Evolutionary conservation across 2,888 invertebrate species (phyloP), one percentile per base, ranked within the genome.

Genomic region (Tipula vernalis): DNA sequence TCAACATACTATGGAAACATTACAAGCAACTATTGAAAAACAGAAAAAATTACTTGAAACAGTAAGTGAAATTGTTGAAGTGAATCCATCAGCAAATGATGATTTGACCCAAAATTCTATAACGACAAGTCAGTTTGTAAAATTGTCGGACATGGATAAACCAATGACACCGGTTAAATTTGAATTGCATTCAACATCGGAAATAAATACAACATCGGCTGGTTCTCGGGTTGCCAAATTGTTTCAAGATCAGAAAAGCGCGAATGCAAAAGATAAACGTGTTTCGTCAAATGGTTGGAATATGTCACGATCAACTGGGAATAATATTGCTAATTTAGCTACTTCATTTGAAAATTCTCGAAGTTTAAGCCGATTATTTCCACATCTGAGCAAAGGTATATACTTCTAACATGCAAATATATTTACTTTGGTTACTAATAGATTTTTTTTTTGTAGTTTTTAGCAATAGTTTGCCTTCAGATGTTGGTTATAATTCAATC

Each of bases 91-190:
- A 18, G 12, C 10, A 18, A 71, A 12, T 71, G 71, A 28, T 28
- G 71, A 71, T 71, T 86, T 88, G 5, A 86, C 92, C 88, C 57
- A 86, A 28, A 18, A 83, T 10, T 44, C 87, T 28, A 86, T 87
- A 0, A 87, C 87, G 36, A 91, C 92, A 88, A 91, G 92, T 0
- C 91, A 90, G 88, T 95, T 96, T 90, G 96, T 97, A 0, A 95
- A 95, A 89, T 92, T 97, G 6, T 96, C 96, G 0, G 96, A 97
- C 90, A 92, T 97, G 90, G 96, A 96, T 90, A 95, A 95, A 89
- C 93, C 94, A 5, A 92, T 93, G 6, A 91, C 91, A 51, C 36
- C 36, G 10, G 71, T 71, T 71, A 93, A 93, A 87, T 91, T 93
- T 85, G 93, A 93, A 39, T 89, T 93, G 0, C 90, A 91, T 87